Percentiles rank a stretch among this genome's conserved stretches.
These are phyloP conservation scores for Molossus molossus DNA, from an alignment of 2,797 vertebrate genomes.

Conservation along the genomic window DNA sequence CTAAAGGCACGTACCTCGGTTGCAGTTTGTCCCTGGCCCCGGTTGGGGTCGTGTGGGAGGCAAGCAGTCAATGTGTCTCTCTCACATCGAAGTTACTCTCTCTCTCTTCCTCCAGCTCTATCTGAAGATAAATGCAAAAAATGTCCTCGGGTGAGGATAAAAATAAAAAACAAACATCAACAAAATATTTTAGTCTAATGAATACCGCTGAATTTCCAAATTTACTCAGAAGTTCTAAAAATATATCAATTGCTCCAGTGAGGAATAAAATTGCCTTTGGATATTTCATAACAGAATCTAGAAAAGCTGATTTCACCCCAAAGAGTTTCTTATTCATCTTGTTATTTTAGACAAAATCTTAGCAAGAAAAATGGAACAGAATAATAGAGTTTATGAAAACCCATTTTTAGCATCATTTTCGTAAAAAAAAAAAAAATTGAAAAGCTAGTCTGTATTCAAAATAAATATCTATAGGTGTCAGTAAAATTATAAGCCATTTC, in stretches of 20 bases:
- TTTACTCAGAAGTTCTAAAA: not conserved
- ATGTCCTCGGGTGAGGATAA: too few relatives aligned
- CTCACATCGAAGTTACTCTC: too few relatives aligned
- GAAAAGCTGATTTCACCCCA: not conserved
- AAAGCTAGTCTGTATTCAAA: not conserved
- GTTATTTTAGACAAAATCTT: conserved; percentile 36
- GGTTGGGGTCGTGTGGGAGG: too few relatives aligned
- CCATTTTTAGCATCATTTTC: not conserved
- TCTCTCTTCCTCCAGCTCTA: too few relatives aligned
- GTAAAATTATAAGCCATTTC: not conserved
- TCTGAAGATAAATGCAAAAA: too few relatives aligned
- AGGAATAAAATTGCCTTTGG: conserved; percentile 49
- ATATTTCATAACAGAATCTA: conserved; percentile 31
- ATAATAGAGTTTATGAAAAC: not conserved
- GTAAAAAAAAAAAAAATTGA: not conserved
- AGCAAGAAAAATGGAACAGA: not conserved
- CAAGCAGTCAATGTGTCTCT: too few relatives aligned
- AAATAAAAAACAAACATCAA: not conserved
- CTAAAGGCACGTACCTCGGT: too few relatives aligned
- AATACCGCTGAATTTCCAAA: conserved; percentile 8
- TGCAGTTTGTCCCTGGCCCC: too few relatives aligned
- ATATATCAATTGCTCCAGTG: not conserved
- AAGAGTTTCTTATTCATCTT: conserved; percentile 7
- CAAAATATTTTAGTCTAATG: not conserved
- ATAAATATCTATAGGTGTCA: not conserved